A percentile compares a stretch with the other conserved stretches of the same genome.
phyloP scores from a whole-genome alignment of 2,797 vertebrate species.

The Hafferia zeledoni region DNA sequence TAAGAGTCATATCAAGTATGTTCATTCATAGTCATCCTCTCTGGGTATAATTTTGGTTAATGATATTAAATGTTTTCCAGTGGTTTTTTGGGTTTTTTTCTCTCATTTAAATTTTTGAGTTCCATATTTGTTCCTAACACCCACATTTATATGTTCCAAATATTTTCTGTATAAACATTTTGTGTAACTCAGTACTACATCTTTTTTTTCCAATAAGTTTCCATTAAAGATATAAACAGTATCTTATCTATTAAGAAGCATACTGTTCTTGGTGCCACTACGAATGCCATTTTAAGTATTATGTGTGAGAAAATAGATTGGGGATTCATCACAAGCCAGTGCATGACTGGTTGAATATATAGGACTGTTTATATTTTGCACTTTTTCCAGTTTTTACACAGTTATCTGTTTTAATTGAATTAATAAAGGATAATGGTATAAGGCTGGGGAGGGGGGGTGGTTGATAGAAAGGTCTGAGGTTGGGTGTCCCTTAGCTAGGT shows the following conservation, averaged over 20 bases:
- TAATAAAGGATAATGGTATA: no score
- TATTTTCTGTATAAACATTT: background rate
- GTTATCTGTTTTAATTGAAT: no score
- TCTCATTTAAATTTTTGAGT: background rate
- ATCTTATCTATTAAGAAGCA: background rate
- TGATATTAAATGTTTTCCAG: background rate
- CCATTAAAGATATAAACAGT: background rate
- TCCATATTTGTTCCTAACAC: background rate
- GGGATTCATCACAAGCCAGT: no score
- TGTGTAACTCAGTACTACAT: background rate
- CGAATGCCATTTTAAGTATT: background rate
- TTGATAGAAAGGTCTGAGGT: no score
- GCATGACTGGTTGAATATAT: no score
- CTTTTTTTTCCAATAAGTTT: background rate
- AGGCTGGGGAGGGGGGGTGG: no score
- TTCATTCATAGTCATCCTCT: accelerated
- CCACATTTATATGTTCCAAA: accelerated
- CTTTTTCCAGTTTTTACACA: no score
- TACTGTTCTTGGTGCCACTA: background rate
- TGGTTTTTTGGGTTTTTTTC: background rate
- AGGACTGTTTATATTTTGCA: no score
- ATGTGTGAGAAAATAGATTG: no score
- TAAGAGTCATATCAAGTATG: background rate
- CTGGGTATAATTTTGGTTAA: background rate
- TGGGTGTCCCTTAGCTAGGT: no score